Evolutionary conservation across 2,113 vertebrate species (phyloP).

Genomic region (Ctenomys sociabilis): DNA sequence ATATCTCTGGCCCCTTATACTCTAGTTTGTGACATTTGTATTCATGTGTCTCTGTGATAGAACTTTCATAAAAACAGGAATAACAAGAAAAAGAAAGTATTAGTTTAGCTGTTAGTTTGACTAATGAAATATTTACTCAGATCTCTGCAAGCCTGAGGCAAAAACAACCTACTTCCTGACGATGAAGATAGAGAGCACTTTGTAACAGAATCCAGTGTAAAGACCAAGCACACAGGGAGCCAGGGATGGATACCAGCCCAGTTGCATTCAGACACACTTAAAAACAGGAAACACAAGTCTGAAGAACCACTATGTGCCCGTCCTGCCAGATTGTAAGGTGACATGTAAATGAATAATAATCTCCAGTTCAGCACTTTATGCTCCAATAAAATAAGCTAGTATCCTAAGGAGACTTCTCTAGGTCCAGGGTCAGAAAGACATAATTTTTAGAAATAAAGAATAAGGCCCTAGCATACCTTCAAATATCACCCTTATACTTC

Average conservation of each 20-base stretch:
- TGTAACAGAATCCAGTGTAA: neutral
- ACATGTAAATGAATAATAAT: neutral
- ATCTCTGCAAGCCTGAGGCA: constrained; percentile 31
- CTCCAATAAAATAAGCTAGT: neutral
- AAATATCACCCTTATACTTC: neutral
- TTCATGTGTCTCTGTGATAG: neutral
- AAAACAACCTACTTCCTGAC: constrained; percentile 48
- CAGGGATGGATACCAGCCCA: neutral
- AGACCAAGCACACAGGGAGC: neutral
- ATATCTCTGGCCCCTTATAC: neutral
- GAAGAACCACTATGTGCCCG: neutral
- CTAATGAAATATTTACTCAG: constrained; percentile 66
- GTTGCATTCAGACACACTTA: neutral
- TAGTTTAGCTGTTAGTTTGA: neutral
- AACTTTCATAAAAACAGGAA: constrained; percentile 35
- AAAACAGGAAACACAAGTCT: neutral
- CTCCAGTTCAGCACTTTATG: neutral
- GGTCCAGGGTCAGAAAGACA: neutral
- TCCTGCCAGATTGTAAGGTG: neutral
- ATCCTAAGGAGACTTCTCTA: neutral
- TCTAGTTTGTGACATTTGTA: neutral
- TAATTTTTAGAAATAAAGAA: neutral
- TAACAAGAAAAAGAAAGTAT: neutral
- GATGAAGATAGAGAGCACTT: neutral
- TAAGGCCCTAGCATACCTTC: neutral